Base-by-base conservation (phyloP, 2,888 invertebrate genomes). In the Eupithecia abbreviata region DNA sequence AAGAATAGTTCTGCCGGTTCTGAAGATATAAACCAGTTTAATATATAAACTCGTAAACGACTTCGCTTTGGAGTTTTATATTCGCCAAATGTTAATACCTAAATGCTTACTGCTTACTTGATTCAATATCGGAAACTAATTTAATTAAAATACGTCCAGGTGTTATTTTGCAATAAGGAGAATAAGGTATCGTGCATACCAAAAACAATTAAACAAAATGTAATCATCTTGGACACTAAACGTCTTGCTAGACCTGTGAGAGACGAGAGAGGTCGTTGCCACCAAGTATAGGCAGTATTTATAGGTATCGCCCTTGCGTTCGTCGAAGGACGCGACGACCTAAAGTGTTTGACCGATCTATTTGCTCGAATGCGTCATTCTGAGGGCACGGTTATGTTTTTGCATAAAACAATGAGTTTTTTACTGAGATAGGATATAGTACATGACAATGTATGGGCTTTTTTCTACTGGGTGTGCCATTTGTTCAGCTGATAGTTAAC, bases 301-400 rank as follows among this genome's bases (percentile, higher is more conserved):
- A 87, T 87, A 88, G 89, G 85, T 84, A 77, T 80, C 88, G 91
- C 90, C 92, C 92, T 92, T 92, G 91, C 86, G 45, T 2, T 15
- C 7, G 43, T 2, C 45, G 83, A 89, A 92, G 91, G 92, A 89
- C 92, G 84, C 82, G 73, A 81, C 81, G 84, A 80, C 58, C 58
- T 12, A 30, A 78, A 85, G 84, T 83, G 82, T 85, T 86, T 85
- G 86, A 84, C 86, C 86, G 85, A 81, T 79, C 82, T 84, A 82
- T 84, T 82, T 79, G 83, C 81, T 82, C 42, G 77, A 42, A 81
- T 81, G 79, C 77, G 79, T 74, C 74, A 77, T 41, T 77, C 68
- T 4, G 67, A 18, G 51, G 69, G 69, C 69, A 49, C 69, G 30
- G 69, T 18, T 69, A 45, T 45, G 43, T 41, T 43, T 43, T 43